Percentiles rank a stretch among this genome's conserved stretches.
Conservation (phyloP, 2,888 invertebrate species). For the Dusona sp. region DNA sequence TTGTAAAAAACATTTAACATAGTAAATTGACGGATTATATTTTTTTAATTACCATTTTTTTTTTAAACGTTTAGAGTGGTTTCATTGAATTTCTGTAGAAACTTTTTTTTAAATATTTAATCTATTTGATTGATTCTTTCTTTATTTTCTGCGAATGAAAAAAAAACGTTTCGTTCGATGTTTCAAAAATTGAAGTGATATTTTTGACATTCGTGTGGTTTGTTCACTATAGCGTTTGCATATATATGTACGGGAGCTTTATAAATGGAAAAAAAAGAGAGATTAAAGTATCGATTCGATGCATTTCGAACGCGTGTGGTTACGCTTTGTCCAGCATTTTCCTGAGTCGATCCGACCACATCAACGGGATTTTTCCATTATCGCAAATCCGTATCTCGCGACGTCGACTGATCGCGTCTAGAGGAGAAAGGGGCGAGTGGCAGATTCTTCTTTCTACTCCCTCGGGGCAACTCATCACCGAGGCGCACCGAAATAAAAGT, state of each 20-base stretch:
- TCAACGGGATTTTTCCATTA: conserved; percentile 66
- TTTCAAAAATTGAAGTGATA: conserved; percentile 1
- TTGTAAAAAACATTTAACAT: not conserved
- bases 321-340: conserved; percentile 58
- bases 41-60: not conserved
- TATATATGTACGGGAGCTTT: not conserved
- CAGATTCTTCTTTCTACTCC: conserved; percentile 52
- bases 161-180: not conserved
- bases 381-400: conserved; percentile 59
- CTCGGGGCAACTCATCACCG: conserved; percentile 46
- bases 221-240: not conserved
- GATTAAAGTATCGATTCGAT: conserved; percentile 57
- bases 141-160: not conserved
- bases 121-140: not conserved
- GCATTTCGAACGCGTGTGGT: conserved; percentile 42
- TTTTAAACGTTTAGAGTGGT: not conserved
- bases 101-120: not conserved
- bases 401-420: conserved; percentile 41
- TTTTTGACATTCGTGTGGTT: conserved; percentile 10
- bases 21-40: not conserved
- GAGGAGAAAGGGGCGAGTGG: conserved; percentile 14
- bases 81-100: not conserved
- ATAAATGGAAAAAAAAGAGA: conserved; percentile 9
- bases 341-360: conserved; percentile 28
- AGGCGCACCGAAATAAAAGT: conserved; percentile 42